Evolutionary conservation across 1,140 invertebrate species (phyloP).

Genomic region (Gonioctena quinquepunctata): DNA sequence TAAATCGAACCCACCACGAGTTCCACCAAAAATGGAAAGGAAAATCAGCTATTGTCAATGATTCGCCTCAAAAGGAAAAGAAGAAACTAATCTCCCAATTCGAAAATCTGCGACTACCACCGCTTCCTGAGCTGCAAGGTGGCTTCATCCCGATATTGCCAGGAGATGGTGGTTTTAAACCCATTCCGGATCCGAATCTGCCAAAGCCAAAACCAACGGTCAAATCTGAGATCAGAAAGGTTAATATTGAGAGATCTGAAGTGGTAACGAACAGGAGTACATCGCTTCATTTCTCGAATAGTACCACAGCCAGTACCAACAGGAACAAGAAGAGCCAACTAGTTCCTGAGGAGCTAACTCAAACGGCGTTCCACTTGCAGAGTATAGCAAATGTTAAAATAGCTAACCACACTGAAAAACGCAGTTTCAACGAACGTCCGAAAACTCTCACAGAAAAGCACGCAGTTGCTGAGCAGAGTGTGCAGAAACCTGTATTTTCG

Average conservation of each 20-base stretch:
- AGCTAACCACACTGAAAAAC: not conserved
- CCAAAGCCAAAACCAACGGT: not conserved
- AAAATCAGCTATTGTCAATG: slow-evolving; percentile 54
- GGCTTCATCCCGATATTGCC: slow-evolving; percentile 75
- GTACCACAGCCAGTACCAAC: not conserved
- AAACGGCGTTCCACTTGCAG: not conserved
- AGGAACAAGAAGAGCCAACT: not conserved
- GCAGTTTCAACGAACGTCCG: not conserved
- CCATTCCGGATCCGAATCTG: slow-evolving; percentile 57
- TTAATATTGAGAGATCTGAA: not conserved
- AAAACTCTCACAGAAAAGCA: not conserved
- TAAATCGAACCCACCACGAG: slow-evolving; percentile 16
- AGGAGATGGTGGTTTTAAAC: slow-evolving; percentile 70
- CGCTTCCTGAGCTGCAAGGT: slow-evolving; percentile 63
- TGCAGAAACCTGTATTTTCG: not conserved
- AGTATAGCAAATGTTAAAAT: slow-evolving; percentile 5
- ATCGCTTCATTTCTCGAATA: not conserved
- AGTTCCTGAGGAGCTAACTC: not conserved
- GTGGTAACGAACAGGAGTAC: not conserved
- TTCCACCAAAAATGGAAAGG: slow-evolving; percentile 47
- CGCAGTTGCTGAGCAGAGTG: not conserved
- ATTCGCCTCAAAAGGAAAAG: slow-evolving; percentile 46
- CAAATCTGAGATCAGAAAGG: not conserved
- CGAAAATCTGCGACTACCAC: not conserved
- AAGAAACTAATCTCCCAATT: not conserved